Conservation (phyloP, 2,113 vertebrate species). For the Podarcis raffonei region DNA sequence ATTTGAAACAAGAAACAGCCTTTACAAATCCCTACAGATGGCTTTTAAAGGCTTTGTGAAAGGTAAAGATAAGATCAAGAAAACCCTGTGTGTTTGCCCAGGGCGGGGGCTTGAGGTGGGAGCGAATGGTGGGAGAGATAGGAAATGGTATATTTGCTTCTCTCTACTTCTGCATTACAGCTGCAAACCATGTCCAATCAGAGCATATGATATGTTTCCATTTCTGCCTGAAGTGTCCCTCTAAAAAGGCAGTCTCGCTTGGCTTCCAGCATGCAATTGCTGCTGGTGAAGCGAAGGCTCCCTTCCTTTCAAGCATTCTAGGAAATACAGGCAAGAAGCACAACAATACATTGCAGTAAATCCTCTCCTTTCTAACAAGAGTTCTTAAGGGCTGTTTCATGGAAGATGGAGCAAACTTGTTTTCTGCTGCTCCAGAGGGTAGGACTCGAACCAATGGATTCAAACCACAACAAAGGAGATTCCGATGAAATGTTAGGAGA, state of each 20-base stretch:
- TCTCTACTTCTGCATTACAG: conserved; percentile 54
- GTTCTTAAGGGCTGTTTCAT: no score
- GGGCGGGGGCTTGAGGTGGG: background rate
- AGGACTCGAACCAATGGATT: no score
- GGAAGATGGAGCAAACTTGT: no score
- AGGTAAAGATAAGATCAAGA: conserved; percentile 73
- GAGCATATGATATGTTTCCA: conserved; percentile 69
- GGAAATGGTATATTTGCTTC: conserved; percentile 65
- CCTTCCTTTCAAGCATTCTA: conserved; percentile 61
- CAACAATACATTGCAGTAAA: no score
- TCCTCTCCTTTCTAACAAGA: no score
- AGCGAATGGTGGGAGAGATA: background rate
- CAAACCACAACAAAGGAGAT: no score
- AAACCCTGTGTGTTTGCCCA: conserved; percentile 68
- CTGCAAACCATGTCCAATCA: conserved; percentile 70
- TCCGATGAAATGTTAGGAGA: no score
- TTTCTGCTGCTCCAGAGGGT: no score
- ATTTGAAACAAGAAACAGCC: conserved; percentile 74
- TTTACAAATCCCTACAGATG: conserved; percentile 73
- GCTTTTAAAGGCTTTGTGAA: conserved; percentile 73
- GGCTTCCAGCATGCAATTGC: conserved; percentile 68
- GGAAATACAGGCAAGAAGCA: background rate
- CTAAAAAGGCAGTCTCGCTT: conserved; percentile 66
- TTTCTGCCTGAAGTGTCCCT: conserved; percentile 70
- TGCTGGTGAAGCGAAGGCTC: conserved; percentile 56